Evolutionary conservation across 2,113 vertebrate species (phyloP).

Genomic region (Pteronura brasiliensis): DNA sequence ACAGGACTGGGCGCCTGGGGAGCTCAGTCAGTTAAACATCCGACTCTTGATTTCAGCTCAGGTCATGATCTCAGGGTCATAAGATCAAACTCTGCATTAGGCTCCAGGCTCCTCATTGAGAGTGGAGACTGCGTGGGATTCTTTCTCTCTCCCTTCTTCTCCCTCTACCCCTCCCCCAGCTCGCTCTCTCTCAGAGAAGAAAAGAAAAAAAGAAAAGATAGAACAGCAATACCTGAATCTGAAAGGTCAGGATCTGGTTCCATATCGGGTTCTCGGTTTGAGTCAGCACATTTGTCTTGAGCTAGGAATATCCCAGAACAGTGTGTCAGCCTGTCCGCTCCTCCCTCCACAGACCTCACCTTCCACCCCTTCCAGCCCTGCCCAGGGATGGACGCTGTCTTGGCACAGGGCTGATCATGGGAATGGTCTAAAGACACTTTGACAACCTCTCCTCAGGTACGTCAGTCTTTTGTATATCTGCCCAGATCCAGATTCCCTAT

Average conservation of each 20-base stretch:
- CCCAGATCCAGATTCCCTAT: background rate
- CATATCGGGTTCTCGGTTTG: conserved; percentile 60
- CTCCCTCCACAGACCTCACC: background rate
- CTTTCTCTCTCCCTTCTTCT: background rate
- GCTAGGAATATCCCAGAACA: conserved; percentile 58
- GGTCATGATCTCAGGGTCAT: background rate
- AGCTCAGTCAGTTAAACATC: background rate
- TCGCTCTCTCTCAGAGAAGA: background rate
- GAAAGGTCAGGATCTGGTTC: conserved; percentile 82
- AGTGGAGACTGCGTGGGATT: background rate
- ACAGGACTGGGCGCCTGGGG: background rate
- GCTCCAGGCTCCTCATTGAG: background rate
- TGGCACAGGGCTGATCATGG: background rate
- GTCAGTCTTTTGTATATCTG: background rate
- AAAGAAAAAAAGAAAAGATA: background rate
- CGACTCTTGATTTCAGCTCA: background rate
- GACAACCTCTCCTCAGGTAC: background rate
- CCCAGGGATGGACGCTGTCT: background rate
- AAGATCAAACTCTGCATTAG: background rate
- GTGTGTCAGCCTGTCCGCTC: background rate
- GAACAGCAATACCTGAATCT: conserved; percentile 72
- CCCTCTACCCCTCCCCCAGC: background rate
- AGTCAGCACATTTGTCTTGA: conserved; percentile 51
- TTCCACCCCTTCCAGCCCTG: background rate
- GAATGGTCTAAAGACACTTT: background rate